These are phyloP conservation scores for Caenorhabditis afra DNA, from an alignment of 2,888 invertebrate genomes.

Conservation along the genomic window DNA sequence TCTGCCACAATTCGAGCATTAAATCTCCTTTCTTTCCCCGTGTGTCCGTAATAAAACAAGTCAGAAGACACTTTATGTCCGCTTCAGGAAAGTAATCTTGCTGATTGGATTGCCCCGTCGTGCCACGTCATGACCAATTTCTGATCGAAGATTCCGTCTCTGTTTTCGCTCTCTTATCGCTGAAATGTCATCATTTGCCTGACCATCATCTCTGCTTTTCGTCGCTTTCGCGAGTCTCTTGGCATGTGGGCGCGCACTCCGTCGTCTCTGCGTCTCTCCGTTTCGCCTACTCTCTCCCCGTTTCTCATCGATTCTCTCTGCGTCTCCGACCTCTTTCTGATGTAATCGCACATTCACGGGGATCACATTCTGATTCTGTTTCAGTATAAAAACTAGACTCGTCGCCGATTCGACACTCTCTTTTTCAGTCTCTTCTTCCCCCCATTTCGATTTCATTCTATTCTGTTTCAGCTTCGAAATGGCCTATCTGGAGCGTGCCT, in stretches of 20 bases:
- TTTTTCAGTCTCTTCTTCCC: neutral
- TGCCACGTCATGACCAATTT: neutral
- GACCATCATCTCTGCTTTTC: conserved; percentile 37
- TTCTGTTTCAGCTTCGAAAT: conserved; percentile 8
- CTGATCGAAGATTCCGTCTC: conserved; percentile 17
- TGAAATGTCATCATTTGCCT: too few species aligned
- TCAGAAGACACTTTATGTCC: too few species aligned
- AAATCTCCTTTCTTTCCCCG: too few species aligned
- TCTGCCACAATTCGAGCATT: neutral
- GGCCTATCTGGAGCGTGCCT: conserved; percentile 67
- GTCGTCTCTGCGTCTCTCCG: conserved; percentile 10
- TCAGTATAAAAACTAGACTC: conserved; percentile 24
- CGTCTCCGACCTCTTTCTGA: conserved; percentile 48
- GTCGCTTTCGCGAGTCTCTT: conserved; percentile 3
- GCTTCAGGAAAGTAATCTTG: neutral
- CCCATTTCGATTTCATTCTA: too few species aligned
- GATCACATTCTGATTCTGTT: conserved; percentile 41
- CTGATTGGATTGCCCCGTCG: neutral
- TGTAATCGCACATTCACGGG: conserved; percentile 45
- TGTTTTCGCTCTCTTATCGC: neutral
- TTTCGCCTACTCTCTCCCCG: neutral
- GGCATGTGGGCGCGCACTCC: neutral
- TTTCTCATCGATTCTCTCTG: conserved; percentile 44
- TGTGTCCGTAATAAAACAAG: too few species aligned
- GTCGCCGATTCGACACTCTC: neutral